Conservation (phyloP, 2,888 invertebrate genomes). For the Tuberolachnus salignus region DNA sequence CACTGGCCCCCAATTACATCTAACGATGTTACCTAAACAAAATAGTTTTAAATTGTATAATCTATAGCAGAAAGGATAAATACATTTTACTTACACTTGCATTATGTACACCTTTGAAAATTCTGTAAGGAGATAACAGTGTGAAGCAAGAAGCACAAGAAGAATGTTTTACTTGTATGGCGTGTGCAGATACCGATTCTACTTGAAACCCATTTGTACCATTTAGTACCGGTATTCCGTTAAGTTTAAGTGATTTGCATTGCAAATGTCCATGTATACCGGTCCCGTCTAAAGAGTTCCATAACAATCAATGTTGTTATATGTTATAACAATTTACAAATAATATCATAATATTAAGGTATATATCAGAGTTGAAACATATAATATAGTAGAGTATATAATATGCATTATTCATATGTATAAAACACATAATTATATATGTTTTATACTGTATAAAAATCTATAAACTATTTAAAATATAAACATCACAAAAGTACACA, state of each 20-base stretch:
- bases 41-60: constrained; percentile 2
- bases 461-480: too few relatives aligned
- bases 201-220: constrained; percentile 59
- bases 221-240: constrained; percentile 57
- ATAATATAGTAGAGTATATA: too few relatives aligned
- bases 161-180: constrained; percentile 59
- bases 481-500: too few relatives aligned
- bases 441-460: too few relatives aligned
- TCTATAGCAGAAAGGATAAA: not conserved
- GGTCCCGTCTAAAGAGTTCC: constrained; percentile 7
- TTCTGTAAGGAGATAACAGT: constrained; percentile 61
- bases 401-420: too few relatives aligned
- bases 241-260: constrained; percentile 34
- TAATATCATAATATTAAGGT: not conserved
- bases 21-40: constrained; percentile 44
- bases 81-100: constrained; percentile 62
- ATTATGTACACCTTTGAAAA: constrained; percentile 61
- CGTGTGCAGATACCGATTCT: constrained; percentile 56
- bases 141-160: constrained; percentile 59
- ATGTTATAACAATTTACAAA: not conserved
- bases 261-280: constrained; percentile 43
- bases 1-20: constrained; percentile 36
- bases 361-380: too few relatives aligned
- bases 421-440: too few relatives aligned
- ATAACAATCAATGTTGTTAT: not conserved